These are phyloP conservation scores for Hypselothyrea guttata DNA, from an alignment of 2,888 invertebrate genomes.

Conservation along the genomic window DNA sequence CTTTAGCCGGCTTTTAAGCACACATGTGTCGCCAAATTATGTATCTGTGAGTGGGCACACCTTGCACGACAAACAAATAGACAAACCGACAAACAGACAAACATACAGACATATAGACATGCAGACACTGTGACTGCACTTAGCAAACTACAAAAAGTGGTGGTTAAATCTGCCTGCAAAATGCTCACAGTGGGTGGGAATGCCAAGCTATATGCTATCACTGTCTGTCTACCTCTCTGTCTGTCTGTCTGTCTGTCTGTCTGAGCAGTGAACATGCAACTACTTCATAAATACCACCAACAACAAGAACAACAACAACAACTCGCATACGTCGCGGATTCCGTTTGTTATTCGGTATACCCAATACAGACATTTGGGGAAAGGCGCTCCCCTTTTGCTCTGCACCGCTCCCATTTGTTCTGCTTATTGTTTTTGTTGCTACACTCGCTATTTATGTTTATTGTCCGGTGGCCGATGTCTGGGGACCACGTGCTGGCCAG, in stretches of 20 bases:
- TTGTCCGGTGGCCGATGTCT: conserved; percentile 51
- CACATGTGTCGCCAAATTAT: conserved; percentile 46
- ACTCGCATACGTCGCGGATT: conserved; percentile 36
- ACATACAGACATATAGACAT: too few relatives aligned
- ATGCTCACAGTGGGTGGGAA: conserved; percentile 5
- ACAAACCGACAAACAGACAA: not conserved
- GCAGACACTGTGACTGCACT: conserved; percentile 19
- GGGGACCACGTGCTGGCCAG: conserved; percentile 52
- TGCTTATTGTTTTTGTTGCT: conserved; percentile 18
- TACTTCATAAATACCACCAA: conserved; percentile 61
- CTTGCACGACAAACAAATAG: conserved; percentile 32
- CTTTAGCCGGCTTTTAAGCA: conserved; percentile 25
- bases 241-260: conserved; percentile 1
- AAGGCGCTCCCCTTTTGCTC: conserved; percentile 36
- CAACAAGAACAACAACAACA: conserved; percentile 34
- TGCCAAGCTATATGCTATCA: not conserved
- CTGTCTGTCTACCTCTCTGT: conserved; percentile 1
- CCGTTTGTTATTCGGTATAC: conserved; percentile 35
- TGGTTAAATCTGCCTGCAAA: not conserved
- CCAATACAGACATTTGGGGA: conserved; percentile 26
- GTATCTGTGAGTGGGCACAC: conserved; percentile 57
- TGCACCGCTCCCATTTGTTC: conserved; percentile 41
- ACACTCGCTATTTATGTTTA: conserved; percentile 15
- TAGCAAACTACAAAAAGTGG: not conserved
- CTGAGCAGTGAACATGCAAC: conserved; percentile 53